phyloP scores from a whole-genome alignment of 2,113 vertebrate genomes.

The Fukomys damarensis region DNA sequence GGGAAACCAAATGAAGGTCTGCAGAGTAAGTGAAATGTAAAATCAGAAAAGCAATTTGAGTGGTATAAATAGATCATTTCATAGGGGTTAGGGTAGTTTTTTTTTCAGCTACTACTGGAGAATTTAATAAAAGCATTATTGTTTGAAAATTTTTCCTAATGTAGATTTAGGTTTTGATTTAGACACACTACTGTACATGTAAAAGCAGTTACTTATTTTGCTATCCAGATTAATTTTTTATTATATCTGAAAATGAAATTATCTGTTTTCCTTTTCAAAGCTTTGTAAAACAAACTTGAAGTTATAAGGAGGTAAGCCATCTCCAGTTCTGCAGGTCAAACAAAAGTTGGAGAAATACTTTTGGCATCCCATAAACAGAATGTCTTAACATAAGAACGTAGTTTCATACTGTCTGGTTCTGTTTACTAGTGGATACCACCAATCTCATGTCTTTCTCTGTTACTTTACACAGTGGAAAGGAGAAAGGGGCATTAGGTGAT shows the following conservation, averaged over 20 bases:
- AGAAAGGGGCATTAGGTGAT: not conserved
- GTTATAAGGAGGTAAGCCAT: slow-evolving; percentile 77
- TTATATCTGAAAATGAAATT: slow-evolving; percentile 64
- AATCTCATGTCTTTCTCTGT: slow-evolving; percentile 22
- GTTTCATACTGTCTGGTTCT: slow-evolving; percentile 29
- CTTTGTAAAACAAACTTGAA: slow-evolving; percentile 77
- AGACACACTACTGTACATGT: slow-evolving; percentile 70
- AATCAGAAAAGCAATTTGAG: slow-evolving; percentile 50
- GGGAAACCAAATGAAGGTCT: slow-evolving; percentile 37
- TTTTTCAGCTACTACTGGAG: slow-evolving; percentile 69
- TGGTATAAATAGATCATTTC: slow-evolving; percentile 49
- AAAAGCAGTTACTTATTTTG: slow-evolving; percentile 75
- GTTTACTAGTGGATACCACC: not conserved
- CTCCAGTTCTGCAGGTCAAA: slow-evolving; percentile 68
- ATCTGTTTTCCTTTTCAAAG: slow-evolving; percentile 70
- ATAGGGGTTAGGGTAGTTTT: slow-evolving; percentile 60
- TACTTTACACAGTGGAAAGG: slow-evolving; percentile 1
- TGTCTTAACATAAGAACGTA: slow-evolving; percentile 10
- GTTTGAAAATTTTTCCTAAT: slow-evolving; percentile 58
- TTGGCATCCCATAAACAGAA: slow-evolving; percentile 9
- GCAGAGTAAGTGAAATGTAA: slow-evolving; percentile 21
- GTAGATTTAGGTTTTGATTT: slow-evolving; percentile 59
- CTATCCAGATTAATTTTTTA: slow-evolving; percentile 77
- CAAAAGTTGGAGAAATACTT: slow-evolving; percentile 47
- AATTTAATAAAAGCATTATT: slow-evolving; percentile 59